These are phyloP conservation scores for Pseudonaja textilis DNA, from an alignment of 2,113 vertebrate species.

Conservation along the genomic window DNA sequence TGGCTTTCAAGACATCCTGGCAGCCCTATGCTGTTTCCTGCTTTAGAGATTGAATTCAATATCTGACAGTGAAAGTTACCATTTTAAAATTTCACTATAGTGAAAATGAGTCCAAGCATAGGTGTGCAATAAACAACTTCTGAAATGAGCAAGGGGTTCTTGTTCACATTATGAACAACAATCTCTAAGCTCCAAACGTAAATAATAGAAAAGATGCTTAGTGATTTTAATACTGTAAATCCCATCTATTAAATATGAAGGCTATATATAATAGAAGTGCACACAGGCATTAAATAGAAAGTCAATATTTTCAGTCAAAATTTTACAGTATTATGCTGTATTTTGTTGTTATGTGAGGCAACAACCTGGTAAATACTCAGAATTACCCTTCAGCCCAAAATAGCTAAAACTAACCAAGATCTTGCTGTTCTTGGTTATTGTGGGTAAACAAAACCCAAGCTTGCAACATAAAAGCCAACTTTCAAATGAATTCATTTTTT, in stretches of 20 bases:
- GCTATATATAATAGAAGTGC: conserved; percentile 16
- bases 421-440: neutral
- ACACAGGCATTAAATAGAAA: neutral
- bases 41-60: neutral
- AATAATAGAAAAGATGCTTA: conserved; percentile 58
- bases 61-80: neutral
- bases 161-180: conserved; percentile 7
- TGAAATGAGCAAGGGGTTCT: neutral
- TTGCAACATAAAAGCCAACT: neutral
- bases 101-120: neutral
- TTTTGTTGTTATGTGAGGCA: neutral
- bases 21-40: neutral
- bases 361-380: neutral
- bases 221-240: conserved; percentile 50
- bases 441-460: neutral
- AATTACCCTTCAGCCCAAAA: neutral
- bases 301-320: accelerated
- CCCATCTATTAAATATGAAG: conserved; percentile 26
- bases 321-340: neutral
- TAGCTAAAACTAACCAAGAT: neutral
- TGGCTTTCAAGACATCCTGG: neutral
- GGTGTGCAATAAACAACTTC: neutral
- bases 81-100: neutral
- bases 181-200: conserved; percentile 41
- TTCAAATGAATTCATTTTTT: neutral